These are phyloP conservation scores for Centropus bengalensis DNA, from an alignment of 2,113 vertebrate species.

Conservation along the genomic window DNA sequence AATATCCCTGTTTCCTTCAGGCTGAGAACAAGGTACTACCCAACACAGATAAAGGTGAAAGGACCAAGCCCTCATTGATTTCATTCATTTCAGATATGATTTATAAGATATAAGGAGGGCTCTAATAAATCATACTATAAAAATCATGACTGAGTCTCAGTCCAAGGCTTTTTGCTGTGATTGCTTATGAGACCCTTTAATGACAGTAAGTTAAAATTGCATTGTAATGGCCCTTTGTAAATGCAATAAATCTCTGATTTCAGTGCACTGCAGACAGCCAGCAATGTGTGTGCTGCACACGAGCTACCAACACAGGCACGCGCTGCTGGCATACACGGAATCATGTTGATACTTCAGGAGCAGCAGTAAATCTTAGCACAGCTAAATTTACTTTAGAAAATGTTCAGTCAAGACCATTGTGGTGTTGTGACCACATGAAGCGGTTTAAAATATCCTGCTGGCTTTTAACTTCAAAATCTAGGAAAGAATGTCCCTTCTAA, in stretches of 20 bases:
- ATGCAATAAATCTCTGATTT: constrained; percentile 47
- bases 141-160: constrained; percentile 53
- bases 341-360: constrained; percentile 34
- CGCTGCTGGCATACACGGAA: constrained; percentile 39
- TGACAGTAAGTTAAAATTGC: constrained; percentile 63
- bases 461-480: neutral
- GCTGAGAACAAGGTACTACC: neutral
- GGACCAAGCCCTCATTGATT: neutral
- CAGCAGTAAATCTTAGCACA: neutral
- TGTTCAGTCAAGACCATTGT: neutral
- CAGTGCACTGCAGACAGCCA: constrained; percentile 7
- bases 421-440: neutral
- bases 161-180: constrained; percentile 32
- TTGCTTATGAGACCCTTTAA: constrained; percentile 62
- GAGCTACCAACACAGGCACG: constrained; percentile 31
- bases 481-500: neutral
- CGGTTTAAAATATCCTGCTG: neutral
- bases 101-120: neutral
- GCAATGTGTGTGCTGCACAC: constrained; percentile 14
- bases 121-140: constrained; percentile 63
- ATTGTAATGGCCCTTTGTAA: constrained; percentile 51
- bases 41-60: neutral
- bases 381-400: constrained; percentile 3
- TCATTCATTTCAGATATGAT: constrained; percentile 41
- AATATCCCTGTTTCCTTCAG: neutral